phyloP scores from a whole-genome alignment of 2,888 invertebrate genomes.

The Agrotis clavis region DNA sequence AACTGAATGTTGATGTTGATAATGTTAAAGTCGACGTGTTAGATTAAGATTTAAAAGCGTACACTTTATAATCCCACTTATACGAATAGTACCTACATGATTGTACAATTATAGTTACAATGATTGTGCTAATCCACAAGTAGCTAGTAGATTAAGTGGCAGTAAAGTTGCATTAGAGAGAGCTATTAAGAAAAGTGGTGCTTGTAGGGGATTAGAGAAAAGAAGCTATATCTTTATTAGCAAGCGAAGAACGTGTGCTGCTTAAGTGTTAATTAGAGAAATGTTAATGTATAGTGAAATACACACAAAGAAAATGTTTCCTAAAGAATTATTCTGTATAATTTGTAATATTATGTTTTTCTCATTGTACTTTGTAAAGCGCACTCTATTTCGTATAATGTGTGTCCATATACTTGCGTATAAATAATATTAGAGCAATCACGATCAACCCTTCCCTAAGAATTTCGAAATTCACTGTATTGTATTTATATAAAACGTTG shows the following conservation, averaged over 20 bases:
- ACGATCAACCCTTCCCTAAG: background rate
- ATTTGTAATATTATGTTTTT: background rate
- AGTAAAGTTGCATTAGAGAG: constrained; percentile 31
- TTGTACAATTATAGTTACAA: background rate
- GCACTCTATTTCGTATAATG: no score
- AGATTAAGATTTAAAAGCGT: background rate
- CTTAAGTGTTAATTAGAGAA: constrained; percentile 10
- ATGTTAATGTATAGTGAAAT: background rate
- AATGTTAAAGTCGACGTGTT: background rate
- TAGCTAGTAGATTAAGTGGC: constrained; percentile 10
- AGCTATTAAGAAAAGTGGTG: constrained; percentile 27
- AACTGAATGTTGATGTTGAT: constrained; percentile 5
- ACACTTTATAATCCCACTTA: no score
- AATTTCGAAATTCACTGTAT: background rate
- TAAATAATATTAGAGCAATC: background rate
- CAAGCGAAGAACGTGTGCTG: background rate
- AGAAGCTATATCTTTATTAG: constrained; percentile 23
- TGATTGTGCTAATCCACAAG: constrained; percentile 15
- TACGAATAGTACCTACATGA: no score
- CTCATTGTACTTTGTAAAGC: no score
- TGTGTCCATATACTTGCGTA: no score
- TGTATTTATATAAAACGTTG: background rate
- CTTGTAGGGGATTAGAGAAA: constrained; percentile 1
- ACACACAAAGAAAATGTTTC: background rate
- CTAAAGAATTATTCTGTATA: background rate